Base-by-base conservation (phyloP, 2,888 invertebrate species). In the Drosophila neoperkinsi region DNA sequence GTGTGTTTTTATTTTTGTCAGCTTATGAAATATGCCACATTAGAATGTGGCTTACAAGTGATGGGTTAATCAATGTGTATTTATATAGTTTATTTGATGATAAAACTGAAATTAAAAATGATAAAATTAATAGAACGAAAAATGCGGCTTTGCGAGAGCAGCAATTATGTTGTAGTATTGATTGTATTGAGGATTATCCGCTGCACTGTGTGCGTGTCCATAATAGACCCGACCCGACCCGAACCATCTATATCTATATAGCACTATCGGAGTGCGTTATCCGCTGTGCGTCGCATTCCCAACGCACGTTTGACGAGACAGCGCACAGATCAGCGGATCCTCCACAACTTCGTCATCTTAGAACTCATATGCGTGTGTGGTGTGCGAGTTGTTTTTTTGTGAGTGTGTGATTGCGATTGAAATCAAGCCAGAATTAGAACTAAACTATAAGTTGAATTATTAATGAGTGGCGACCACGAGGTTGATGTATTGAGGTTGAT, bases 31-130 rank as follows among this genome's bases (percentile, higher is more conserved):
- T 78, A 77, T 58, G 49, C 68, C 63, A 63, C 25, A 28, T 53
- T 41, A 46, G 49, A 16, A 43, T 63, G 43, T 66, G 61, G 46
- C 62, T 66, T 70, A 71, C 71, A 75, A 88, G 68, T 75, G 73
- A 71, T 74, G 80, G 69, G 56, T 65, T 61, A 59, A 69, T 60
- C 65, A 76, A 46, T 74, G 68, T 71, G 65, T 79, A 76, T 73
- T 74, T 74, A 73, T 88, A 77, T 77, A 83, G 70, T 90, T 85
- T 85, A 90, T 90, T 85, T 86, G 90, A 88, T 88, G 86, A 66
- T 82, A 73, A 79, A 82, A 68, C 63, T 81, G 86, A 87, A 87
- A 84, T 71, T 83, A 73, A 81, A 82, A 82, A 69, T 67, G 71
- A 74, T 79, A 84, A 84, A 89, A 82, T 28, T 38, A 30, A 16